phyloP scores from a whole-genome alignment of 2,113 vertebrate genomes.

The Erythrocebus patas region DNA sequence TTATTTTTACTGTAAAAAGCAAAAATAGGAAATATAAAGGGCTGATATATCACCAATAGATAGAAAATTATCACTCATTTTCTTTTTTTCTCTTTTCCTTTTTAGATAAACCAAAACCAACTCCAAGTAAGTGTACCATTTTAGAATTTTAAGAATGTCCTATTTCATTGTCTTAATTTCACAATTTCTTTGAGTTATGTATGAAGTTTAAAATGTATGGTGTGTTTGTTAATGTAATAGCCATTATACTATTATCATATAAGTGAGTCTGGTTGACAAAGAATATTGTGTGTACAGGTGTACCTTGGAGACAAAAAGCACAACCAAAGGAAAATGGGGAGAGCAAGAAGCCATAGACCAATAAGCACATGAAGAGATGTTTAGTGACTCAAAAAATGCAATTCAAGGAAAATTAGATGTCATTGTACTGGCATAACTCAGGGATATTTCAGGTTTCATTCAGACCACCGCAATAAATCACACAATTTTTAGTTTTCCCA shows the following conservation, averaged over 20 bases:
- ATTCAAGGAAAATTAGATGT: not conserved
- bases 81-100: not conserved
- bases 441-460: not conserved
- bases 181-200: not conserved
- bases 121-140: constrained; percentile 73
- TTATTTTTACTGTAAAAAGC: not conserved
- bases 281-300: not conserved
- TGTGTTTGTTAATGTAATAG: not conserved
- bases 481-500: not conserved
- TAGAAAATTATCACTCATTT: constrained; percentile 17
- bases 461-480: not conserved
- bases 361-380: not conserved
- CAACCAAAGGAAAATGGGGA: not conserved
- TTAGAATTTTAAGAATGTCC: not conserved
- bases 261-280: not conserved
- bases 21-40: not conserved
- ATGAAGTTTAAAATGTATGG: not conserved
- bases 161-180: not conserved
- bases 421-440: not conserved
- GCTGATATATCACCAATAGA: not conserved
- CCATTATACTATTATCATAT: not conserved
- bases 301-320: not conserved
- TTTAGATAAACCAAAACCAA: constrained; percentile 76
- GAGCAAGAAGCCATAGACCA: not conserved
- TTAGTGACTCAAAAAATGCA: not conserved